phyloP scores from a whole-genome alignment of 2,888 invertebrate species.

The Tinea pellionella region DNA sequence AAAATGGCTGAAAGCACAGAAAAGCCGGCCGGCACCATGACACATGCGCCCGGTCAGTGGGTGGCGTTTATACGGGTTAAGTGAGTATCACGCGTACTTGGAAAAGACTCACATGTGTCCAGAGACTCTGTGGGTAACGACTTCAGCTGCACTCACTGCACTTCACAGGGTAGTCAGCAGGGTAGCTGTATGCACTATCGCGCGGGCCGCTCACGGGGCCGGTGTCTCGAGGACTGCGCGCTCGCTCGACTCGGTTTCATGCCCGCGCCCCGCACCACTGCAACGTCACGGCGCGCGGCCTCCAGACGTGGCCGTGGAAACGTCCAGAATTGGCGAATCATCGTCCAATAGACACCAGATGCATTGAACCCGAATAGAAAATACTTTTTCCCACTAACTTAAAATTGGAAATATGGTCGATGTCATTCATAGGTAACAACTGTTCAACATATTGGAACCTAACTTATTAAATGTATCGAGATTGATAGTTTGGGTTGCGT shows the following conservation, averaged over 20 bases:
- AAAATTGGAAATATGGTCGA: too few species aligned
- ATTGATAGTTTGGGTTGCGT: not conserved
- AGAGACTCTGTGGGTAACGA: conserved; percentile 18
- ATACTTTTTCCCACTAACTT: not conserved
- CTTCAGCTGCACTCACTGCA: conserved; percentile 33
- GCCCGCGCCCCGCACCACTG: conserved; percentile 46
- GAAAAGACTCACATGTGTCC: conserved; percentile 53
- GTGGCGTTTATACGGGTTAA: conserved; percentile 41
- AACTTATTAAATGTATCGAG: too few species aligned
- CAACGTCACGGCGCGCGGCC: conserved; percentile 36
- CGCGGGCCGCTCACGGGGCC: conserved; percentile 66
- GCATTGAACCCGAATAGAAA: not conserved
- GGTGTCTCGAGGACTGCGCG: conserved; percentile 60
- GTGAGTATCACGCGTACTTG: conserved; percentile 20
- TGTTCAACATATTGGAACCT: too few species aligned
- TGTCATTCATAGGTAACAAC: too few species aligned
- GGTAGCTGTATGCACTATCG: conserved; percentile 23
- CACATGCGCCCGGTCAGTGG: conserved; percentile 15
- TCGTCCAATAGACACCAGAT: not conserved
- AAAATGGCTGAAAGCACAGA: not conserved
- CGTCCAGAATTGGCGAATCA: conserved; percentile 21
- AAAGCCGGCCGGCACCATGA: conserved; percentile 8
- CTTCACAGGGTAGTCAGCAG: conserved; percentile 20
- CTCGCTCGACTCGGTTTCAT: conserved; percentile 36
- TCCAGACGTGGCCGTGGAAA: conserved; percentile 49